These are phyloP conservation scores for Eupithecia exiguata DNA, from an alignment of 2,888 invertebrate genomes.

Conservation along the genomic window DNA sequence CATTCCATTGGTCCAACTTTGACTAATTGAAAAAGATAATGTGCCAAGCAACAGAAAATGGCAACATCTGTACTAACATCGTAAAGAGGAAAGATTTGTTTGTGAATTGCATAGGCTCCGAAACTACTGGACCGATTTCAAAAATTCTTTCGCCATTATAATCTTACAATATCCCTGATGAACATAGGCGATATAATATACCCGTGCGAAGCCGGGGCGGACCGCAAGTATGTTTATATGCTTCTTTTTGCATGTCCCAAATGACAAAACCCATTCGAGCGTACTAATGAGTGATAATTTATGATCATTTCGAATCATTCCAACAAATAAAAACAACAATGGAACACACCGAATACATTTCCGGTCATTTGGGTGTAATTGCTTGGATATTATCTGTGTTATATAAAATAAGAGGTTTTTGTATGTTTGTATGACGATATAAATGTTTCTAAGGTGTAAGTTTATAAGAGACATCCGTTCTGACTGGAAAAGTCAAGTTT, in stretches of 20 bases:
- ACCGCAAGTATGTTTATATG: no score
- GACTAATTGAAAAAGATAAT: not conserved
- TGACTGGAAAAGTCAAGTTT: no score
- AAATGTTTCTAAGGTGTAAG: not conserved
- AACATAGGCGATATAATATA: no score
- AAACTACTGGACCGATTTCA: no score
- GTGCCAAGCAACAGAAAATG: not conserved
- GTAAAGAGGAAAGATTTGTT: no score
- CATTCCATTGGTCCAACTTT: not conserved
- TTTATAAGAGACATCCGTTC: no score
- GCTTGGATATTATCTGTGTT: slow-evolving; percentile 13
- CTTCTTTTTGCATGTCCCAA: slow-evolving; percentile 5
- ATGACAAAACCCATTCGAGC: slow-evolving; percentile 18
- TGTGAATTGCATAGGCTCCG: no score
- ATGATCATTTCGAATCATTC: slow-evolving; percentile 24
- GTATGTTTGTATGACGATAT: not conserved
- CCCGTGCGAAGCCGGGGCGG: no score
- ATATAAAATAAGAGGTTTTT: not conserved
- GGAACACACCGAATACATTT: slow-evolving; percentile 27
- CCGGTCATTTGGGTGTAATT: slow-evolving; percentile 29
- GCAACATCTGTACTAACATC: no score
- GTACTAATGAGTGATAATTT: slow-evolving; percentile 28
- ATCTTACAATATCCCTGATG: no score
- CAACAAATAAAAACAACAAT: slow-evolving; percentile 31
- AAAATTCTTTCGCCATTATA: no score